Percentiles rank a stretch among this genome's conserved stretches.
phyloP scores from a whole-genome alignment of 2,113 vertebrate genomes.

The Paraplagusia blochii region DNA sequence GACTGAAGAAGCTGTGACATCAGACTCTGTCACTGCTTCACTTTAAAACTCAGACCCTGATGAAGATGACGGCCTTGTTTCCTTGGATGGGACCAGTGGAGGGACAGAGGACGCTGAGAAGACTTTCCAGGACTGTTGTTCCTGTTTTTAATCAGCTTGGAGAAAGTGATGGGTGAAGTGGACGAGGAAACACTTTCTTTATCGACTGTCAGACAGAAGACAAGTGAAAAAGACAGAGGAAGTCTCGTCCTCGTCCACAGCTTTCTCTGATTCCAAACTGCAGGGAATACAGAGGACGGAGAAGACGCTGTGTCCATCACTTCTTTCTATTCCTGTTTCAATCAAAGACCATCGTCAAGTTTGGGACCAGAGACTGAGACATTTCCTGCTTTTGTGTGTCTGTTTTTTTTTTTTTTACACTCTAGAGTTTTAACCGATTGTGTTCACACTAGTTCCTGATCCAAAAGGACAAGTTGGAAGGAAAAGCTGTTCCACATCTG shows the following conservation, averaged over 20 bases:
- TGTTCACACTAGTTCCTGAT: not conserved
- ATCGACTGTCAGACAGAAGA: not conserved
- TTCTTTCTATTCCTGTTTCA: slow-evolving; percentile 1
- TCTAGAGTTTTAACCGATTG: not conserved
- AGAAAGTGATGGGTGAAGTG: not conserved
- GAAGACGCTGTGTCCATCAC: slow-evolving; percentile 15
- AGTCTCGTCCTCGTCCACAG: no score
- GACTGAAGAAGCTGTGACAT: not conserved
- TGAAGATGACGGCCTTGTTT: slow-evolving; percentile 1
- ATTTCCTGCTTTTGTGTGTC: no score
- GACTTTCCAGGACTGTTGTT: slow-evolving; percentile 3
- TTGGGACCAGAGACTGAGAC: slow-evolving; percentile 51
- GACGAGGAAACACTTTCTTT: not conserved
- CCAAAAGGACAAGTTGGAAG: no score
- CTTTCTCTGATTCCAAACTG: no score
- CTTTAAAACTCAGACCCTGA: not conserved
- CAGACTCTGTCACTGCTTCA: not conserved
- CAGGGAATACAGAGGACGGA: slow-evolving; percentile 3
- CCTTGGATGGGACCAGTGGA: slow-evolving; percentile 43
- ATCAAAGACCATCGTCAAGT: slow-evolving; percentile 39
- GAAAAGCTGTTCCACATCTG: no score
- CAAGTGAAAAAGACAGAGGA: no score
- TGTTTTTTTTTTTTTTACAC: not conserved
- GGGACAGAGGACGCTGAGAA: slow-evolving; percentile 24
- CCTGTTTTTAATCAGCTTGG: slow-evolving; percentile 11